Conservation (phyloP, 2,113 vertebrate species). For the Heterotilapia buettikoferi region DNA sequence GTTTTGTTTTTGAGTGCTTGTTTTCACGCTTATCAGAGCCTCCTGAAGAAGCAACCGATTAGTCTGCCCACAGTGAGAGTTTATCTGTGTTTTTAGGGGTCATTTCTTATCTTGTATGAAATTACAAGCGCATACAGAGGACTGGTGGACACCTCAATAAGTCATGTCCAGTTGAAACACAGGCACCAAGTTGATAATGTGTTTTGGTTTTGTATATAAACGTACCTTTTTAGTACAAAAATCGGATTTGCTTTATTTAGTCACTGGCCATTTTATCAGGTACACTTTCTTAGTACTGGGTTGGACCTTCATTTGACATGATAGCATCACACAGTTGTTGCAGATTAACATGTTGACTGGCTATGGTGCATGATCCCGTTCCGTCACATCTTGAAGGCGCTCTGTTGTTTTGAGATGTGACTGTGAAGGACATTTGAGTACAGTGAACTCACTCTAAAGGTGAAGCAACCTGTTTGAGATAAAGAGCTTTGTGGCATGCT, state of each 20-base stretch:
- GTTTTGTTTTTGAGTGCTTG: background rate
- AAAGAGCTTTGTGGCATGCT: background rate
- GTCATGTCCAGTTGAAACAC: slow-evolving; percentile 5
- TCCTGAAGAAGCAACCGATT: background rate
- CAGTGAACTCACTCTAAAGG: background rate
- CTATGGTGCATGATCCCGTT: background rate
- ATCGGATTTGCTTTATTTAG: background rate
- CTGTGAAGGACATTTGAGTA: background rate
- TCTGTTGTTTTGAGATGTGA: background rate
- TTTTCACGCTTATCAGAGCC: slow-evolving; percentile 2
- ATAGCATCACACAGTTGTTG: background rate
- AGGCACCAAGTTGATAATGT: background rate
- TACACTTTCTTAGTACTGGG: background rate
- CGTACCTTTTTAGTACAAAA: background rate
- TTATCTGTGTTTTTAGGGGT: slow-evolving; percentile 46
- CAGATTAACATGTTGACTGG: background rate
- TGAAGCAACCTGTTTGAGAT: background rate
- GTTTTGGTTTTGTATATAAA: background rate
- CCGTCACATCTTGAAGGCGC: background rate
- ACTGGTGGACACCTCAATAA: slow-evolving; percentile 36
- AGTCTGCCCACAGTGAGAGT: slow-evolving; percentile 21
- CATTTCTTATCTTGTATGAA: slow-evolving; percentile 54
- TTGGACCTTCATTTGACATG: background rate
- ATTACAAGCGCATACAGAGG: slow-evolving; percentile 31
- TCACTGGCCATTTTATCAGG: background rate